These are phyloP conservation scores for Pteria penguin DNA, from an alignment of 2,888 invertebrate genomes.

Conservation along the genomic window DNA sequence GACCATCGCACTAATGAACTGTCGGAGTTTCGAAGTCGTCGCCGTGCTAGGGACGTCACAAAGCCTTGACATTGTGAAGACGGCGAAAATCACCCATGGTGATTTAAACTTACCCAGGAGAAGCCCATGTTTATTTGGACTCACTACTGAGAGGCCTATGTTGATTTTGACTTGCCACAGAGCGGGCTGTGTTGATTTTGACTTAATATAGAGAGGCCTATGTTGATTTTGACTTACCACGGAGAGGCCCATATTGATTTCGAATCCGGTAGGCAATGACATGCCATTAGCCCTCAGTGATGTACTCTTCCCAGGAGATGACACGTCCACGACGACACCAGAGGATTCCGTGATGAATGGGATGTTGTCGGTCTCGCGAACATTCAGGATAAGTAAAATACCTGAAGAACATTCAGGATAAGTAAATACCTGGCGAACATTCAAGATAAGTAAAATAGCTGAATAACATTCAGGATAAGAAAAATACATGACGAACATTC, in stretches of 20 bases:
- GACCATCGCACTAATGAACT: too few species aligned
- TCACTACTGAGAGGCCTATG: background rate
- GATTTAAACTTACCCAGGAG: background rate
- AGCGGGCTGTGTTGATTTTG: too few species aligned
- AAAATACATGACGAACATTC: too few species aligned
- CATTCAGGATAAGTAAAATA: conserved; percentile 21
- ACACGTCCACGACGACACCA: conserved; percentile 22
- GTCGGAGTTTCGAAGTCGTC: too few species aligned
- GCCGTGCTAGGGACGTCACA: too few species aligned
- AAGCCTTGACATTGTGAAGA: too few species aligned
- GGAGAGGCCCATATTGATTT: conserved; percentile 7
- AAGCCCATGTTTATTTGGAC: too few species aligned
- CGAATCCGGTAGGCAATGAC: conserved; percentile 16
- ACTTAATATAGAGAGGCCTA: background rate
- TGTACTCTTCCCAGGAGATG: background rate
- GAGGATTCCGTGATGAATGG: conserved; percentile 32
- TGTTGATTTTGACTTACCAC: background rate
- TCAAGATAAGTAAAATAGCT: too few species aligned
- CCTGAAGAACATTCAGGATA: too few species aligned
- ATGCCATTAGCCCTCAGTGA: conserved; percentile 7
- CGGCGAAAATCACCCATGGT: too few species aligned
- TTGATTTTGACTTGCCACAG: background rate
- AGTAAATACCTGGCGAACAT: too few species aligned
- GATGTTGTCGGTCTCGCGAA: conserved; percentile 11
- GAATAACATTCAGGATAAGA: too few species aligned